Evolutionary conservation across 2,888 invertebrate genomes (phyloP).

Genomic region (Tipula confusa): DNA sequence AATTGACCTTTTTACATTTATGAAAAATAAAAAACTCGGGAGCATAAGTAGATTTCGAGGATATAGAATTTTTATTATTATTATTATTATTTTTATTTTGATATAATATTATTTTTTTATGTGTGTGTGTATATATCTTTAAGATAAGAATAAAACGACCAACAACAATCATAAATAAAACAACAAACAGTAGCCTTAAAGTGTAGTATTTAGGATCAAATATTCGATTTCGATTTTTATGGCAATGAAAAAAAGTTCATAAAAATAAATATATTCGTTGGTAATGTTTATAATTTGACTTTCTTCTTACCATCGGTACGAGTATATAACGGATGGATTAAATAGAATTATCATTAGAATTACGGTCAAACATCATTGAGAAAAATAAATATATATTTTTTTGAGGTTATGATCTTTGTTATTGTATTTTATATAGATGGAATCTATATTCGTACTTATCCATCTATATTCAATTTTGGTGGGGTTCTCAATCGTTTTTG

Average conservation of each 20-base stretch:
- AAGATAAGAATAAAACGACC: neutral
- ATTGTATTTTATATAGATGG: neutral
- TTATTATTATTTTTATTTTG: neutral
- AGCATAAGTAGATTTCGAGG: conserved; percentile 4
- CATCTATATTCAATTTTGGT: neutral
- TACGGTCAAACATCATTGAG: neutral
- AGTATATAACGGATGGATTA: neutral
- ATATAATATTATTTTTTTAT: neutral
- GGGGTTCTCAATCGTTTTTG: neutral
- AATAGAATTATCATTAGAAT: conserved; percentile 25
- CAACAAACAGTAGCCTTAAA: neutral
- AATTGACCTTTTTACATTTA: conserved; percentile 7
- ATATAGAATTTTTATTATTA: conserved; percentile 9
- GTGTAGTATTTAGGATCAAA: conserved; percentile 9
- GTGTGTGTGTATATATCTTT: neutral
- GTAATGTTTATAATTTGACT: conserved; percentile 3
- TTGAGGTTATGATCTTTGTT: neutral
- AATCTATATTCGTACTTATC: neutral
- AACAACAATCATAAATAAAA: neutral
- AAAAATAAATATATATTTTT: neutral
- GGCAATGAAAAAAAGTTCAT: neutral
- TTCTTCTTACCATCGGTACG: neutral
- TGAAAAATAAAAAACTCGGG: neutral
- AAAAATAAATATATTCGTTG: conserved; percentile 20
- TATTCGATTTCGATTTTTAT: conserved; percentile 20